Conservation (phyloP, 2,797 vertebrate species). For the Lophius americanus region DNA sequence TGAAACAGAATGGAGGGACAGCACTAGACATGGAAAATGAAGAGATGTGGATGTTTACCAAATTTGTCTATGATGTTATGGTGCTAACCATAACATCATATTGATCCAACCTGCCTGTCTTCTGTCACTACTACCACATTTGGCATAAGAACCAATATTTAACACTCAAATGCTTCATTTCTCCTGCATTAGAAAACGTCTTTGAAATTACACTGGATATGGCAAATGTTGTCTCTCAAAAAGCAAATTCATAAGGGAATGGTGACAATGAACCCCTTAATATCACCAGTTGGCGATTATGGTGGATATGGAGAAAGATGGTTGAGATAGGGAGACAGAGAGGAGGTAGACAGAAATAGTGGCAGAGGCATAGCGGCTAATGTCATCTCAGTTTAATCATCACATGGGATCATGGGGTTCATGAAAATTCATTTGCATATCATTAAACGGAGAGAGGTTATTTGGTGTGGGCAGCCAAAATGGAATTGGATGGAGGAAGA, state of each 20-base stretch:
- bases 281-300: constrained; percentile 74
- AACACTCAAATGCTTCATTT: constrained; percentile 17
- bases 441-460: constrained; percentile 83
- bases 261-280: constrained; percentile 70
- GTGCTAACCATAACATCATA: constrained; percentile 38
- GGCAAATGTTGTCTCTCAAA: constrained; percentile 56
- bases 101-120: constrained; percentile 39
- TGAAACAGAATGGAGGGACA: constrained; percentile 63
- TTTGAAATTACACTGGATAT: constrained; percentile 60
- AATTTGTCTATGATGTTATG: constrained; percentile 51
- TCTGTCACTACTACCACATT: constrained; percentile 18
- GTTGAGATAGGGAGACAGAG: constrained; percentile 63
- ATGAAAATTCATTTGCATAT: constrained; percentile 85
- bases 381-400: constrained; percentile 85
- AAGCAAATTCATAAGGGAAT: constrained; percentile 69
- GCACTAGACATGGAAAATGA: constrained; percentile 59
- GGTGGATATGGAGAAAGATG: constrained; percentile 72
- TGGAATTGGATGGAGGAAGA: constrained; percentile 75
- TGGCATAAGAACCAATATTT: constrained; percentile 29
- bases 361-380: constrained; percentile 78
- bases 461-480: constrained; percentile 76
- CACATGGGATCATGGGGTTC: constrained; percentile 81
- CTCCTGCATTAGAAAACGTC: constrained; percentile 48
- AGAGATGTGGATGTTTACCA: constrained; percentile 63
- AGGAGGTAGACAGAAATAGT: constrained; percentile 74